Conservation (phyloP, 1,140 invertebrate species). For the Anastatus disparis region DNA sequence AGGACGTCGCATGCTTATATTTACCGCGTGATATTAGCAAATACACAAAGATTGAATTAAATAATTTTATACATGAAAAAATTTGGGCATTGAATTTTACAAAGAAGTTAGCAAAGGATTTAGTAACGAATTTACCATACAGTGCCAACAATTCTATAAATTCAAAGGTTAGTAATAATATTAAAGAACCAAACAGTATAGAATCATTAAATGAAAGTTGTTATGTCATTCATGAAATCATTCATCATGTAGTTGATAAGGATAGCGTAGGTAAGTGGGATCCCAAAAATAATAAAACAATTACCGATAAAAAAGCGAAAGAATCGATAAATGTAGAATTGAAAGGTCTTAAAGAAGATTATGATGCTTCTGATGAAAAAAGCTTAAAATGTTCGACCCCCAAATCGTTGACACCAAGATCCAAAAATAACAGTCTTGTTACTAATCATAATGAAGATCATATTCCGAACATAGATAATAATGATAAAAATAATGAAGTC, state of each 20-base stretch:
- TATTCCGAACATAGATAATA: background rate
- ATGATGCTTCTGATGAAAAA: constrained; percentile 15
- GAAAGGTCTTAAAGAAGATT: constrained; percentile 41
- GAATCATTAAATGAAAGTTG: constrained; percentile 36
- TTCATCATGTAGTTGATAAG: constrained; percentile 56
- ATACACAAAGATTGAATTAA: constrained; percentile 26
- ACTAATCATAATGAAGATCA: background rate
- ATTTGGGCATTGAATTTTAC: constrained; percentile 41
- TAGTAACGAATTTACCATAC: constrained; percentile 36
- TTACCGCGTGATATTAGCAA: constrained; percentile 19
- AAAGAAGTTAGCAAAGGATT: constrained; percentile 40
- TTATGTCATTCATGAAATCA: constrained; percentile 52
- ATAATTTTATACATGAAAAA: constrained; percentile 33
- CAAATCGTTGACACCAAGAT: constrained; percentile 21
- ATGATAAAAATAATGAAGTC: constrained; percentile 14
- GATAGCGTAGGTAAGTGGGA: constrained; percentile 11
- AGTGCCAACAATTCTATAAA: constrained; percentile 5
- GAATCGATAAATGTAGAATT: constrained; percentile 49
- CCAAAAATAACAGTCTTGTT: constrained; percentile 14
- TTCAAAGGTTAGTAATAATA: constrained; percentile 33
- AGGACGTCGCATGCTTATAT: constrained; percentile 42
- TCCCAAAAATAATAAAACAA: constrained; percentile 32
- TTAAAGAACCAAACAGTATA: background rate
- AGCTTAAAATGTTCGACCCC: constrained; percentile 34
- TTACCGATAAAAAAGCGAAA: constrained; percentile 46